Conservation (phyloP, 2,888 invertebrate genomes). For the Odontothrips loti region DNA sequence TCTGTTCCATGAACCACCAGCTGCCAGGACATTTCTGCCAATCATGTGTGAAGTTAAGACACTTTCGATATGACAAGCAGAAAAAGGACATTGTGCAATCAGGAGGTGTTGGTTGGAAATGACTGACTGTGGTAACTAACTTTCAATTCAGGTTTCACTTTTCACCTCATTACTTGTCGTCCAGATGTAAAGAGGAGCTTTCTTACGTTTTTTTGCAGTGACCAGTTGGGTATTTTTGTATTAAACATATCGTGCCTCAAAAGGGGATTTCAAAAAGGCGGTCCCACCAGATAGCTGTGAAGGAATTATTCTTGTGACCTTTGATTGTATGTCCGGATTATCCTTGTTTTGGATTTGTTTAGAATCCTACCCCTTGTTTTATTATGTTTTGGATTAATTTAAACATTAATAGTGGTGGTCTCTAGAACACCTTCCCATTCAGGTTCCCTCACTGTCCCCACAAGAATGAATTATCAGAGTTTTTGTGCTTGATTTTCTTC, state of each 20-base stretch:
- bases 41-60: background rate
- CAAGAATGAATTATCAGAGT: background rate
- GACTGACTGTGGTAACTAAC: background rate
- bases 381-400: too few species aligned
- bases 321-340: too few species aligned
- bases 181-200: background rate
- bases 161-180: background rate
- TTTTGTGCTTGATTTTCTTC: background rate
- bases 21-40: background rate
- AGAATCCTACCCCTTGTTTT: too few species aligned
- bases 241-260: background rate
- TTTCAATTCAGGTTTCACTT: background rate
- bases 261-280: background rate
- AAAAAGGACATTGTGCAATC: background rate
- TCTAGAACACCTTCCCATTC: too few species aligned
- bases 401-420: too few species aligned
- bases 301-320: too few species aligned
- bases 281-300: too few species aligned
- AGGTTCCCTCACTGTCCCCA: background rate
- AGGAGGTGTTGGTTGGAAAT: background rate
- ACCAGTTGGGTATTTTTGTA: background rate
- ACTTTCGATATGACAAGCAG: background rate
- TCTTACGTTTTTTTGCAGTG: background rate
- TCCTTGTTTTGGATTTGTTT: too few species aligned
- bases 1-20: background rate